These are phyloP conservation scores for Scophthalmus maximus DNA, from an alignment of 2,113 vertebrate genomes.

Conservation along the genomic window DNA sequence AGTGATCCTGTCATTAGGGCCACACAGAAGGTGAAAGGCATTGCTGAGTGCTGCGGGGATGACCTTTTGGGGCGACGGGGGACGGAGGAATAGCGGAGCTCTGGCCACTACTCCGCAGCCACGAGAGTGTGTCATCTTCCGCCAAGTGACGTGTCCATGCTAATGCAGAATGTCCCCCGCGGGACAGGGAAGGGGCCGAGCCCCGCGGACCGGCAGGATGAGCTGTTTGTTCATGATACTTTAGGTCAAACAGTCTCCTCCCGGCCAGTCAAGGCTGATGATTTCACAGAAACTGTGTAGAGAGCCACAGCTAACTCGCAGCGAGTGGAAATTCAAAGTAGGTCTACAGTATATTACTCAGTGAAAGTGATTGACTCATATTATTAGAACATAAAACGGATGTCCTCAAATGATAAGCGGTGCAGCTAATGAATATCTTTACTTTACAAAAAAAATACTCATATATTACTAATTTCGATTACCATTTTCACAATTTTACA, in stretches of 20 bases:
- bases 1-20: conserved; percentile 66
- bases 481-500: no score
- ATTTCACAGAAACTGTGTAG: conserved; percentile 56
- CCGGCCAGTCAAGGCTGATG: conserved; percentile 30
- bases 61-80: conserved; percentile 31
- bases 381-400: not conserved
- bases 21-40: conserved; percentile 73
- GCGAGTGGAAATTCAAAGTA: not conserved
- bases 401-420: no score
- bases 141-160: conserved; percentile 49
- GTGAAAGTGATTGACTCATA: not conserved
- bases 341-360: not conserved
- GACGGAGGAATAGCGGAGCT: conserved; percentile 18
- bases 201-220: conserved; percentile 31
- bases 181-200: conserved; percentile 17
- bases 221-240: conserved; percentile 58
- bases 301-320: conserved; percentile 27
- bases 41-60: conserved; percentile 42
- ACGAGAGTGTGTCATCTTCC: conserved; percentile 64
- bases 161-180: conserved; percentile 56
- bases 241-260: conserved; percentile 50
- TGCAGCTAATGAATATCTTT: no score
- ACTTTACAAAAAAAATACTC: no score
- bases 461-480: no score
- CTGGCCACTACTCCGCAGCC: conserved; percentile 32